A percentile compares a stretch with the other conserved stretches of the same genome.
These are phyloP conservation scores for Malurus splendens DNA, from an alignment of 2,797 vertebrate genomes.

Conservation along the genomic window DNA sequence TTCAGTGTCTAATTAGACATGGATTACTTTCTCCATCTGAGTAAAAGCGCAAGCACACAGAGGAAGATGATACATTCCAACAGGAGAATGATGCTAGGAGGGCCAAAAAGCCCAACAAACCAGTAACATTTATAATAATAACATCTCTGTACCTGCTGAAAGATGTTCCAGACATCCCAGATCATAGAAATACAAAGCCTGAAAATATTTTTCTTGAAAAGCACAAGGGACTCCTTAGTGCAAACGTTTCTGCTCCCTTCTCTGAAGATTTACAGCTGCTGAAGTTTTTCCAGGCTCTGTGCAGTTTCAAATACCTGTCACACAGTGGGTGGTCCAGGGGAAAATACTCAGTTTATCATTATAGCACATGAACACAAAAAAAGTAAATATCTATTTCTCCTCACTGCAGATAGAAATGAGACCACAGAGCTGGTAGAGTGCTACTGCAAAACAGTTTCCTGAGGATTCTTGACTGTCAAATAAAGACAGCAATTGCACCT, in stretches of 20 bases:
- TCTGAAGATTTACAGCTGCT: not conserved
- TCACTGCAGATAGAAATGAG: not conserved
- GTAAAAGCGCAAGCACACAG: not conserved
- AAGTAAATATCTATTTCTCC: not conserved
- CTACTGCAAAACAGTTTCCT: not conserved
- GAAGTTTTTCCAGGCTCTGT: not conserved
- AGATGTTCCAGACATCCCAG: not conserved
- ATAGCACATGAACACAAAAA: not conserved
- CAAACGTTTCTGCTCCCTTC: not conserved
- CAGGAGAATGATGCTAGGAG: not conserved
- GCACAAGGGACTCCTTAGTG: not conserved
- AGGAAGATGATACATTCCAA: not conserved
- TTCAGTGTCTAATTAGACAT: not conserved
- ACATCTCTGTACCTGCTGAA: not conserved
- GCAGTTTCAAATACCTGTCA: conserved; percentile 19
- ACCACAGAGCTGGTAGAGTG: not conserved
- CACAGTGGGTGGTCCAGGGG: not conserved
- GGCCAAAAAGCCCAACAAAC: not conserved
- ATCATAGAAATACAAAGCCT: not conserved
- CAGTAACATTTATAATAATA: not conserved
- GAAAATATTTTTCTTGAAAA: conserved; percentile 21
- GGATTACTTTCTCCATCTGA: not conserved
- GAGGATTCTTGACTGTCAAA: not conserved
- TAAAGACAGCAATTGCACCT: not conserved
- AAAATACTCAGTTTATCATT: not conserved